Evolutionary conservation across 2,113 vertebrate species (phyloP), one percentile per base, ranked within the genome.

Genomic region (Leucopternis melanops): DNA sequence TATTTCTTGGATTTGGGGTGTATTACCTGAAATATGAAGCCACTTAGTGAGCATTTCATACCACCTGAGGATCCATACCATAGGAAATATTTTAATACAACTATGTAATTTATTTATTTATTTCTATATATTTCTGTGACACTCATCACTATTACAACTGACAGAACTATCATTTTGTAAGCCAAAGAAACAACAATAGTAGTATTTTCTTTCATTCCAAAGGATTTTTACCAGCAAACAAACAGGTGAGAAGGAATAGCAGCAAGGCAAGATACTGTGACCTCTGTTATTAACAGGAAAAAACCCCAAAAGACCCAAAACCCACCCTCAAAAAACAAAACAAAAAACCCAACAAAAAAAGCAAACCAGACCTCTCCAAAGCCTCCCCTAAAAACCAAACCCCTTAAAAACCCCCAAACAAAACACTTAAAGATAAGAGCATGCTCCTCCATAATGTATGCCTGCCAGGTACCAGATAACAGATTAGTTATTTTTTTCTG

Each of bases 251-350:
- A 96, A 54, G n/a, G 16, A 93, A 73, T 4, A 83, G 27, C 29
- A 81, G 19, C 47, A 65, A 40, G 11, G 20, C 5, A 74, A 73
- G 29, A 50, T 38, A 79, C 4, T 45, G 29, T 26, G 34, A 77
- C 49, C 54, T 54, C 54, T 80, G 13, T 15, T 74, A 50, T 66
- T 50, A 69, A 59, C 13, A 81, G 13, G 10, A 75, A 71, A 61
- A 61, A 67, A 71, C 3, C 0, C 0, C 14, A 19, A 79, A 71
- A 0, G 2, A 50, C 11, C 3, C 13, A 67, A 74, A 63, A 3
- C 6, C 12, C 12, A 67, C 2, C 17, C 31, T 13, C 22, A 83
- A 69, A 79, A 69, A 4, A 0, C 1, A 3, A 57, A 11, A 40
- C 25, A 8, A 3, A 61, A 9, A 40, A 31, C 1, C 20, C 31